Base-by-base conservation (phyloP, 2,888 invertebrate genomes). In the Cephalotes varians region DNA sequence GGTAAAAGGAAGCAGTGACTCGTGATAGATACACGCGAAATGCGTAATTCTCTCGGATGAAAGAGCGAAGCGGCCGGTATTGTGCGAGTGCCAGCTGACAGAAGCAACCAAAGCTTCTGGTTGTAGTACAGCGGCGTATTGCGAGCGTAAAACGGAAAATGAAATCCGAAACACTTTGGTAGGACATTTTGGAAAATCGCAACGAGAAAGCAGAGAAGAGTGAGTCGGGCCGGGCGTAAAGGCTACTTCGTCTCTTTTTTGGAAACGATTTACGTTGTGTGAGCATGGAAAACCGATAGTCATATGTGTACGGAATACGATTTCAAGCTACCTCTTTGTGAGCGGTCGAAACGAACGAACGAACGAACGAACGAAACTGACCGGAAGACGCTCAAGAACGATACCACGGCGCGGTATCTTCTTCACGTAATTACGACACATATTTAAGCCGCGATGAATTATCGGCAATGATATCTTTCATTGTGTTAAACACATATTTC, bases 401-500 rank as follows among this genome's bases (percentile, higher is more conserved):
- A 2, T 54, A 25, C 37, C 21, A 28, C n/a, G 21, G 12, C 34
- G 25, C 58, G 31, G 15, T 73, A 62, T 60, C 60, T 60, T n/a
- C 74, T 25, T 44, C 51, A 31, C 72, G 62, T 80, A 84, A 72
- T 67, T 77, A 76, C 81, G 49, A 21, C 65, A 44, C 67, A 82
- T 84, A 89, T 79, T 83, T 89, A 82, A 73, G 74, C 80, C 73
- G 18, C 80, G 85, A 87, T 85, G 85, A 86, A 88, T 89, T 88
- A 86, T 86, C 80, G 82, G 71, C 54, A 76, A 83, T 72, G 72
- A 81, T 85, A 82, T 73, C 84, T 88, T 88, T 88, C 86, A 83
- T 86, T 88, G 77, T 69, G 81, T 67, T 87, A 90, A 88, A 84
- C 88, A 88, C 85, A 84, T 90, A 87, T 90, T 90, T 90, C 86